Evolutionary conservation across 2,113 vertebrate species (phyloP), one percentile per base, ranked within the genome.

Genomic region (Haplotaxodon microlepis): DNA sequence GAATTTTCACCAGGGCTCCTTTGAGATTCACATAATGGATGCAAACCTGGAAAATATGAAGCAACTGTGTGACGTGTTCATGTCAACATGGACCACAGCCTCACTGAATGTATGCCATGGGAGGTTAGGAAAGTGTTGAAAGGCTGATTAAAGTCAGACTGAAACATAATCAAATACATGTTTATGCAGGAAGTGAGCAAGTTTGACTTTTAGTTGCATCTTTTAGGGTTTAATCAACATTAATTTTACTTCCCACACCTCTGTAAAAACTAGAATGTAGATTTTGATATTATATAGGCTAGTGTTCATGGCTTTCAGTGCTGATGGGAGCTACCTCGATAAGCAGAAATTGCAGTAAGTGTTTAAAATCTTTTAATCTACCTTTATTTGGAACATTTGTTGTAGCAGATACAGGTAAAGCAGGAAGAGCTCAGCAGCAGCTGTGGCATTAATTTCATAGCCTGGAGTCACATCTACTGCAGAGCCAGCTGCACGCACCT

Each of bases 391-490:
- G 80, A 66, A 81, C 73, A 57, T 83, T 12, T 82, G 45, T 38
- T n/a, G 36, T 16, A 36, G 57, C 71, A 56, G 27, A 8, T 34
- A 9, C 76, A 91, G 86, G 84, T 88, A 36, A 88, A 83, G 6
- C 89, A 61, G 47, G 84, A 53, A 82, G 12, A 81, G 61, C 50
- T 8, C 13, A 36, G 1, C 69, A 63, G 5, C 90, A 86, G 63
- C 78, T 53, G 83, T 7, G 13, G 1, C 16, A 27, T 69, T 13
- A 61, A 86, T 59, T 85, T 38, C 56, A 76, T 51, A 8, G 59
- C 90, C 84, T 92, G 66, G 9, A 84, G 88, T 63, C 91, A 85
- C 6, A 40, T 87, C 29, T 54, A 59, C 31, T 31, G 16, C 71
- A 76, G 24, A 36, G 9, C 27, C 73, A 19, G 14, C 24, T 24